Percentiles rank a stretch among this genome's conserved stretches.
phyloP scores from a whole-genome alignment of 2,888 invertebrate genomes.

The Cylindroiulus punctatus region DNA sequence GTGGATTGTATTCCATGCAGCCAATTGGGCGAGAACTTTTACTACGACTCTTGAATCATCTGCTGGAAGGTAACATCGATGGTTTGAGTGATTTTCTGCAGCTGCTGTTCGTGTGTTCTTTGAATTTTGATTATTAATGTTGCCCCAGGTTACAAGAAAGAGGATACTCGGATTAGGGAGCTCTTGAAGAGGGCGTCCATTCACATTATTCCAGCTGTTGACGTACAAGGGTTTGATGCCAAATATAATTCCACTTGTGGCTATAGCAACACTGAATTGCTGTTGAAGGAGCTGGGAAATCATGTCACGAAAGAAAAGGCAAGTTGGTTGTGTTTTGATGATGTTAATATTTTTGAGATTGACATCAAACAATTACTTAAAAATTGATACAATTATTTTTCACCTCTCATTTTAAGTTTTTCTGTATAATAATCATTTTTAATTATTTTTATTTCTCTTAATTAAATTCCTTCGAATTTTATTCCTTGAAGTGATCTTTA shows the following conservation, averaged over 20 bases:
- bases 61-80: slow-evolving; percentile 72
- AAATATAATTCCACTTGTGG: slow-evolving; percentile 62
- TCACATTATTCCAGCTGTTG: slow-evolving; percentile 80
- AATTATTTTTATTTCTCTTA: too few species aligned
- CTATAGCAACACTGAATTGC: slow-evolving; percentile 56
- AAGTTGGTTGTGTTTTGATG: slow-evolving; percentile 55
- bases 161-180: slow-evolving; percentile 74
- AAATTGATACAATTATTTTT: too few species aligned
- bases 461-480: too few species aligned
- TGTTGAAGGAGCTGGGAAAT: slow-evolving; percentile 55
- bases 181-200: slow-evolving; percentile 79
- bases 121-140: slow-evolving; percentile 41
- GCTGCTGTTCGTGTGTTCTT: neutral
- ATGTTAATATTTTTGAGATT: too few species aligned
- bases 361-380: too few species aligned
- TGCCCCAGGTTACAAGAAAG: slow-evolving; percentile 69
- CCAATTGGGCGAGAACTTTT: slow-evolving; percentile 86
- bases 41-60: slow-evolving; percentile 82
- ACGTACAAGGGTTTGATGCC: slow-evolving; percentile 70
- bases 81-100: neutral
- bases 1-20: slow-evolving; percentile 83
- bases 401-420: too few species aligned
- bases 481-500: too few species aligned
- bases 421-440: too few species aligned
- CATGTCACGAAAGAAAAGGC: slow-evolving; percentile 57